Evolutionary conservation across 2,113 vertebrate species (phyloP).

Genomic region (Galbula dea): DNA sequence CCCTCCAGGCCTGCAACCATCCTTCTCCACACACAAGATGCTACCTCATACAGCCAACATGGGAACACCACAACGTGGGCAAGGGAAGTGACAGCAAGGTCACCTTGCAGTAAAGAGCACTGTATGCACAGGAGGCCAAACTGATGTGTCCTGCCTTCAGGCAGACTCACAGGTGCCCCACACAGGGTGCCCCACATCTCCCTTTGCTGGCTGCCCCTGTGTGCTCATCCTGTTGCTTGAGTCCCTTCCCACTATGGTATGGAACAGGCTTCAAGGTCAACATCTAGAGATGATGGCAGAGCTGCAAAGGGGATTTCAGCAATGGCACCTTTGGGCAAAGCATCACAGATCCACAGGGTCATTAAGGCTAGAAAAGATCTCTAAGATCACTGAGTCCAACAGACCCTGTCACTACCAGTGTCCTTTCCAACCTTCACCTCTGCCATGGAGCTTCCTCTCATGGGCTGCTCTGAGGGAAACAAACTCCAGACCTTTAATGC

Average conservation of each 20-base stretch:
- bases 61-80: rapidly evolving
- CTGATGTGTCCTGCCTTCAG: background rate
- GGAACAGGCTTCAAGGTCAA: background rate
- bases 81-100: background rate
- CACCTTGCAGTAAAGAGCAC: background rate
- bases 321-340: rapidly evolving
- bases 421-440: background rate
- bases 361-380: too few relatives aligned
- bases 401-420: background rate
- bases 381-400: too few relatives aligned
- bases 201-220: background rate
- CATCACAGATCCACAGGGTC: too few relatives aligned
- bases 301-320: background rate
- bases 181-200: background rate
- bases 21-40: background rate
- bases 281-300: background rate
- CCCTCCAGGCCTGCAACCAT: background rate
- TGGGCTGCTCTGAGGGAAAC: background rate
- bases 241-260: rapidly evolving
- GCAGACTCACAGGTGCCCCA: background rate
- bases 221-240: background rate
- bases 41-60: rapidly evolving
- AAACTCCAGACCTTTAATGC: background rate
- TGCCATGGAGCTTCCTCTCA: background rate
- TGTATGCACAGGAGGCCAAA: background rate